phyloP scores from a whole-genome alignment of 2,113 vertebrate genomes.

The Oostethus manadensis region DNA sequence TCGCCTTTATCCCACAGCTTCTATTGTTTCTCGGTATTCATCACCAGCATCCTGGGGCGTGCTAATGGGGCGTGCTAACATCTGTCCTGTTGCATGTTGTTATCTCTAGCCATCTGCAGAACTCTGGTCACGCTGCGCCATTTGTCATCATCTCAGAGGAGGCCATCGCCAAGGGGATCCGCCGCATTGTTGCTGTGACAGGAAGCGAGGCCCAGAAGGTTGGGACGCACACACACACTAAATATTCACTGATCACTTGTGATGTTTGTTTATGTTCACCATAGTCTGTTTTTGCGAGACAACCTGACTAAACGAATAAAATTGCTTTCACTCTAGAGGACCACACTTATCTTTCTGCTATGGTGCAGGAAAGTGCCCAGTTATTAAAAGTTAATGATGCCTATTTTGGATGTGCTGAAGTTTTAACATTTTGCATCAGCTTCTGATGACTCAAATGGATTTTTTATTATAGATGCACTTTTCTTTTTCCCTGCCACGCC shows the following conservation, averaged over 20 bases:
- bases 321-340: not conserved
- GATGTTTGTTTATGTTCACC: not conserved
- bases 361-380: too few relatives aligned
- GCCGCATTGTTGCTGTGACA: slow-evolving; percentile 92
- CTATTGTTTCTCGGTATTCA: slow-evolving; percentile 4
- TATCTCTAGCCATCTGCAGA: slow-evolving; percentile 84
- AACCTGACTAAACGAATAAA: not conserved
- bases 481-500: not conserved
- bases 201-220: slow-evolving; percentile 94
- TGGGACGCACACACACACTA: slow-evolving; percentile 18
- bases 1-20: not conserved
- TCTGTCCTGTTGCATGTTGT: slow-evolving; percentile 23
- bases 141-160: slow-evolving; percentile 96
- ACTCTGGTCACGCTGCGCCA: slow-evolving; percentile 81
- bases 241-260: not conserved
- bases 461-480: not conserved
- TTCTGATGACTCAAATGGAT: not conserved
- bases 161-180: slow-evolving; percentile 96
- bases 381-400: not conserved
- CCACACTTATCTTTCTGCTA: not conserved
- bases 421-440: not conserved
- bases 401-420: not conserved
- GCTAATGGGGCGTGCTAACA: slow-evolving; percentile 2
- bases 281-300: not conserved
- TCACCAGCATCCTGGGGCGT: slow-evolving; percentile 7